A percentile compares a stretch with the other conserved stretches of the same genome.
Evolutionary conservation across 2,888 invertebrate genomes (phyloP).

Genomic region (Cantharis flavilabris): DNA sequence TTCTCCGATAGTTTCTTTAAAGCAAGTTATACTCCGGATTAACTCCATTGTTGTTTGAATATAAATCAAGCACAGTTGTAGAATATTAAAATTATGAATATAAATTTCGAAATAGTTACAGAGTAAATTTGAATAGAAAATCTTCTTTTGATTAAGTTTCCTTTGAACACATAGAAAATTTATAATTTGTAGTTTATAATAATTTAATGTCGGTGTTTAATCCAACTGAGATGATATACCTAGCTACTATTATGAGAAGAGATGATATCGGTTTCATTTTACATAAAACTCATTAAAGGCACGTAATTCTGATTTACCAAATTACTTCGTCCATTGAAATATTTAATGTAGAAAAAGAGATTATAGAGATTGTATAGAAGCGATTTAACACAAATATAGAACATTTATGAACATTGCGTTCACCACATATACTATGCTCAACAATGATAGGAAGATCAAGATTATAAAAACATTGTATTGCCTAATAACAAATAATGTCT

Average conservation of each 20-base stretch:
- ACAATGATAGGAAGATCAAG: not conserved
- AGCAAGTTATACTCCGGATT: not conserved
- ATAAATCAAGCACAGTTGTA: not conserved
- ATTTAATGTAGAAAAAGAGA: not conserved
- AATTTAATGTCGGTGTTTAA: not conserved
- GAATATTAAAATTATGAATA: not conserved
- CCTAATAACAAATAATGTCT: not conserved
- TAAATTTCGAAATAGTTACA: not conserved
- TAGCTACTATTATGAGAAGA: not conserved
- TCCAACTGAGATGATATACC: not conserved
- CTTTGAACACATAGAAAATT: not conserved
- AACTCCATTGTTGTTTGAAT: not conserved
- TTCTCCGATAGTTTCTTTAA: not conserved
- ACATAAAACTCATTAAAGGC: not conserved
- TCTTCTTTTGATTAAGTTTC: not conserved
- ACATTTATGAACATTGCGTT: not conserved
- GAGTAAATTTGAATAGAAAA: not conserved
- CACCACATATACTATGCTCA: not conserved
- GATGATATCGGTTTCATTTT: not conserved
- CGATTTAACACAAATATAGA: not conserved
- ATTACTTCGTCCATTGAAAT: not conserved
- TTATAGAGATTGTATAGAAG: not conserved
- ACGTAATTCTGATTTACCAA: not conserved
- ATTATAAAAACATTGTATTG: not conserved
- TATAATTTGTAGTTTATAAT: not conserved